A percentile compares a stretch with the other conserved stretches of the same genome.
These are phyloP conservation scores for Platypus cylindrus DNA, from an alignment of 2,888 invertebrate species.

Conservation along the genomic window DNA sequence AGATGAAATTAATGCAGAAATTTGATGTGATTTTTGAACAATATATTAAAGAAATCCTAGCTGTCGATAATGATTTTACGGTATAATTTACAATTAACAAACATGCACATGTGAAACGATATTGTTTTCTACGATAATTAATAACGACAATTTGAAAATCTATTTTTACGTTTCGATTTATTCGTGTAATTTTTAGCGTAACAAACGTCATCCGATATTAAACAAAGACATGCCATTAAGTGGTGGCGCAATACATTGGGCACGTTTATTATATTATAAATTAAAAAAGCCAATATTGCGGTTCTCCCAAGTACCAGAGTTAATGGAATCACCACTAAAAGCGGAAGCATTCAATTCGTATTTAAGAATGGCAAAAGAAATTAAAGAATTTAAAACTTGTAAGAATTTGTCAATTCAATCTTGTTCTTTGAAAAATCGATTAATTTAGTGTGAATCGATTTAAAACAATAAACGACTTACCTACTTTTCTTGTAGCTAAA, in stretches of 20 bases:
- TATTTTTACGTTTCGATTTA: no score
- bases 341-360: slow-evolving; percentile 69
- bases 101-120: neutral
- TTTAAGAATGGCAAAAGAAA: slow-evolving; percentile 56
- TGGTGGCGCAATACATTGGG: slow-evolving; percentile 82
- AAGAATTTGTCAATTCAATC: no score
- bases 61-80: slow-evolving; percentile 56
- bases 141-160: neutral
- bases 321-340: slow-evolving; percentile 60
- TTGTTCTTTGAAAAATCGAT: no score
- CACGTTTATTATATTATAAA: slow-evolving; percentile 61
- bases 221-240: slow-evolving; percentile 64
- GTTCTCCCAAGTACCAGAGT: slow-evolving; percentile 63
- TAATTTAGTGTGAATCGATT: no score
- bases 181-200: slow-evolving; percentile 46
- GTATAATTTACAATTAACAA: slow-evolving; percentile 31
- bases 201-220: slow-evolving; percentile 52
- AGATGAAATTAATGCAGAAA: slow-evolving; percentile 61
- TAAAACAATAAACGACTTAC: no score
- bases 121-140: neutral
- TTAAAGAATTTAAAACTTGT: no score
- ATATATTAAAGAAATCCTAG: slow-evolving; percentile 69
- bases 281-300: slow-evolving; percentile 69
- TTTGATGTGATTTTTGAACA: slow-evolving; percentile 76
- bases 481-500: slow-evolving; percentile 32